A percentile compares a stretch with the other conserved stretches of the same genome.
Conservation (phyloP, 2,797 vertebrate species). For the Gobio occitaniae region DNA sequence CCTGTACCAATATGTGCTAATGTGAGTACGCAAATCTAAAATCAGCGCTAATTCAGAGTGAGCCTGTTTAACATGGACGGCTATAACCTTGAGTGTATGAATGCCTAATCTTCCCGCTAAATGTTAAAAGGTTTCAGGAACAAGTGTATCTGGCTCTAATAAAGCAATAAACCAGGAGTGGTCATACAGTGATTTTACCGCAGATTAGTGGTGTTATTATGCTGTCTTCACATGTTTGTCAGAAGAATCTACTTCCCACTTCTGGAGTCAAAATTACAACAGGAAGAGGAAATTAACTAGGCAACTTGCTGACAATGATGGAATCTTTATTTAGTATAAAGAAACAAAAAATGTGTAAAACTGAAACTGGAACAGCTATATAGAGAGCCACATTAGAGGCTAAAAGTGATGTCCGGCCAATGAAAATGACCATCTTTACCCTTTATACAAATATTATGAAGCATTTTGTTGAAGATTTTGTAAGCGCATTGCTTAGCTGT, state of each 20-base stretch:
- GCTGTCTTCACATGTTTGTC: background rate
- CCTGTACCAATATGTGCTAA: conserved; percentile 10
- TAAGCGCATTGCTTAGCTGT: no score
- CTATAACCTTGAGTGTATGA: no score
- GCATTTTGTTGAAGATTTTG: no score
- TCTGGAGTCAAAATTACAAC: background rate
- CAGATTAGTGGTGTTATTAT: background rate
- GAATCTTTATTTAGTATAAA: conserved; percentile 8
- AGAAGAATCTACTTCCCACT: conserved; percentile 7
- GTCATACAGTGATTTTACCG: background rate
- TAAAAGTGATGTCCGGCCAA: background rate
- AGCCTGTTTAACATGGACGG: background rate
- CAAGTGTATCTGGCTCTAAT: background rate
- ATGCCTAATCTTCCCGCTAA: background rate
- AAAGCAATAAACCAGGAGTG: background rate
- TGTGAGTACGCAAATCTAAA: conserved; percentile 17
- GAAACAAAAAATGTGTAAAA: background rate
- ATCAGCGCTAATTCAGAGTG: conserved; percentile 12
- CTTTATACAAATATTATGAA: background rate
- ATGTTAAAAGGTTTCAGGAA: background rate
- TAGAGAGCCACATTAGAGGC: no score
- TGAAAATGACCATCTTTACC: background rate
- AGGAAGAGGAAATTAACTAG: background rate
- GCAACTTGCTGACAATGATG: conserved; percentile 17
- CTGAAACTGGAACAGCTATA: background rate